Percentiles rank a stretch among this genome's conserved stretches.
phyloP scores from a whole-genome alignment of 2,797 vertebrate genomes.

The Capromys pilorides region DNA sequence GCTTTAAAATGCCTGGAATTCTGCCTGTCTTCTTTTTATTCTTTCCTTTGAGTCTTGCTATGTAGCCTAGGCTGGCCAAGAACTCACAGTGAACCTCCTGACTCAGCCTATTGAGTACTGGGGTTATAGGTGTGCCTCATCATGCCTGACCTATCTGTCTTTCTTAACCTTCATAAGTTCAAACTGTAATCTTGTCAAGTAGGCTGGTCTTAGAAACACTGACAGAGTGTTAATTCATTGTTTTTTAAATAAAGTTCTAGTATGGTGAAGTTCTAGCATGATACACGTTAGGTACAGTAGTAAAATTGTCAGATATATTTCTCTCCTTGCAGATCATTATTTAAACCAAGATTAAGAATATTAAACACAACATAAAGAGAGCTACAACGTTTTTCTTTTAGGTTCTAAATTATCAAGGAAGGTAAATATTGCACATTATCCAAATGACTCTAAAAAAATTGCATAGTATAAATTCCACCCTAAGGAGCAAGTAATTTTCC shows the following conservation, averaged over 20 bases:
- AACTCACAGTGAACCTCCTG: neutral
- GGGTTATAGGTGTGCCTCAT: neutral
- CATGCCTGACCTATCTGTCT: neutral
- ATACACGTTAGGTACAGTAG: neutral
- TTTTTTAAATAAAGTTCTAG: neutral
- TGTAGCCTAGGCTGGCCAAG: neutral
- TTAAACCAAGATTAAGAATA: neutral
- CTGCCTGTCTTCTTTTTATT: neutral
- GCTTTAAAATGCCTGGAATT: neutral
- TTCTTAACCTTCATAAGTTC: neutral
- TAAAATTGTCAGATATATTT: neutral
- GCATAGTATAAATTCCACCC: neutral
- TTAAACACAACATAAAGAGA: neutral
- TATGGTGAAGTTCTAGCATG: neutral
- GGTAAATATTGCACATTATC: neutral
- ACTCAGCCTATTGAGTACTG: neutral
- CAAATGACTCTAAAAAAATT: constrained; percentile 21
- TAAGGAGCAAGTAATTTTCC: neutral
- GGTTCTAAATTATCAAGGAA: neutral
- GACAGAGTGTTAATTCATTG: neutral
- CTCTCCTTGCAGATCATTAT: neutral
- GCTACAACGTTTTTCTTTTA: neutral
- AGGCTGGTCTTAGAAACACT: neutral
- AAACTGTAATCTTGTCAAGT: neutral
- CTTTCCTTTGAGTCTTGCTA: neutral